Conservation (phyloP, 2,888 invertebrate species). For the Archaeoteleia sp. region DNA sequence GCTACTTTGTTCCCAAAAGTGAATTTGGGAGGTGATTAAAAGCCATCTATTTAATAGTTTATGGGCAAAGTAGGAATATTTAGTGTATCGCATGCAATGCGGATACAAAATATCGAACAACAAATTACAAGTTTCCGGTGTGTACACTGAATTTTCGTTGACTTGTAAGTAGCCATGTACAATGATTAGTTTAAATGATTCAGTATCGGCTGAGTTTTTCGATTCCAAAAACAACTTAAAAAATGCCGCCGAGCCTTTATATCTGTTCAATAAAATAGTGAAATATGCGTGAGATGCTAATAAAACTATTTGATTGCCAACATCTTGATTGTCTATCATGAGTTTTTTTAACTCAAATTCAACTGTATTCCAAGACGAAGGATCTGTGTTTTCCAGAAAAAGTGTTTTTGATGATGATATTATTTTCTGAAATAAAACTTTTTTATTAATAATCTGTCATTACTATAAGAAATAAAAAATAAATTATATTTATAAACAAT, state of each 20-base stretch:
- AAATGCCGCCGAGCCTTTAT: conserved; percentile 33
- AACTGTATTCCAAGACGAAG: too few species aligned
- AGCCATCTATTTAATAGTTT: conserved; percentile 76
- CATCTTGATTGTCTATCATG: too few species aligned
- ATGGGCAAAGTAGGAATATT: conserved; percentile 76
- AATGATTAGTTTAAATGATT: conserved; percentile 62
- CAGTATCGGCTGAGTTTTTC: conserved; percentile 50
- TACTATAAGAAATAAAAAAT: too few species aligned
- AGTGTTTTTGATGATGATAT: too few species aligned
- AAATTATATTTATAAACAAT: too few species aligned
- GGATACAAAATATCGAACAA: conserved; percentile 69
- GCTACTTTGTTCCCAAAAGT: conserved; percentile 66
- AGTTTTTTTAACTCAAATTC: too few species aligned
- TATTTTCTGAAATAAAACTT: too few species aligned
- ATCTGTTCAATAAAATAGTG: conserved; percentile 47
- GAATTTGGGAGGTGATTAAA: conserved; percentile 73
- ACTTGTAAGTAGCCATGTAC: conserved; percentile 64
- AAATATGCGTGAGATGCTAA: too few species aligned
- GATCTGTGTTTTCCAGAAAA: too few species aligned
- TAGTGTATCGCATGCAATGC: conserved; percentile 77
- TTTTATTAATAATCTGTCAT: too few species aligned
- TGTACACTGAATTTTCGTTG: conserved; percentile 47
- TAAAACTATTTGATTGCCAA: too few species aligned
- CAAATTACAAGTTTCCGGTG: conserved; percentile 62
- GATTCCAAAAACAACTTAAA: conserved; percentile 53